Conservation (phyloP, 1,140 invertebrate species). For the Cylas formicarius region DNA sequence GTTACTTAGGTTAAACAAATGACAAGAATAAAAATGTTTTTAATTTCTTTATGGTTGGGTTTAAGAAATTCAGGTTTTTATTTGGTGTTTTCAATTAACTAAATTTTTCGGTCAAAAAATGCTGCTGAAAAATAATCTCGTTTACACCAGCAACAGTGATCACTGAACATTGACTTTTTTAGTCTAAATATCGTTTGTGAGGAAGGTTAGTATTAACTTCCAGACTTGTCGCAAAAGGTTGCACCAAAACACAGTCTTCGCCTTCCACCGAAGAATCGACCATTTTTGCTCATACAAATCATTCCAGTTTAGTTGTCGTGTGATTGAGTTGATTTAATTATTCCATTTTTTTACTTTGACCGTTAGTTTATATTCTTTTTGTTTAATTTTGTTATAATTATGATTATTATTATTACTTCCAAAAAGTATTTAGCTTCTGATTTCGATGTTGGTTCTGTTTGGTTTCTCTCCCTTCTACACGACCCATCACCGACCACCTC, state of each 20-base stretch:
- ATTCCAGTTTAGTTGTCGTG: constrained; percentile 32
- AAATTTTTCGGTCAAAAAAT: no score
- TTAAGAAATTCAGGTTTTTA: no score
- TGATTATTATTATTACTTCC: constrained; percentile 11
- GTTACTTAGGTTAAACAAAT: no score
- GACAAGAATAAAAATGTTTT: no score
- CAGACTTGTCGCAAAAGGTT: background rate
- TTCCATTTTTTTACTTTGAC: constrained; percentile 24
- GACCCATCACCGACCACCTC: constrained; percentile 38
- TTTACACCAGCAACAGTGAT: no score
- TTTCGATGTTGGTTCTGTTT: constrained; percentile 33
- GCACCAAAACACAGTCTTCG: constrained; percentile 20
- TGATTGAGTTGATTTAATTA: constrained; percentile 36
- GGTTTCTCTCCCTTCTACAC: constrained; percentile 39
- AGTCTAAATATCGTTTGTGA: no score
- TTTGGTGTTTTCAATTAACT: no score
- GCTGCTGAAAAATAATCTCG: no score
- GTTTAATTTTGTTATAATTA: constrained; percentile 8
- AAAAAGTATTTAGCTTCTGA: constrained; percentile 12
- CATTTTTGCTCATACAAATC: constrained; percentile 6
- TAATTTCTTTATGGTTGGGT: no score
- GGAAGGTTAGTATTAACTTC: no score
- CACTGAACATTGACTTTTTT: no score
- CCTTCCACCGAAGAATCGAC: background rate
- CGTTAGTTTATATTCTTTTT: constrained; percentile 3